Base-by-base conservation (phyloP, 2,113 vertebrate species). In the Mugil cephalus region DNA sequence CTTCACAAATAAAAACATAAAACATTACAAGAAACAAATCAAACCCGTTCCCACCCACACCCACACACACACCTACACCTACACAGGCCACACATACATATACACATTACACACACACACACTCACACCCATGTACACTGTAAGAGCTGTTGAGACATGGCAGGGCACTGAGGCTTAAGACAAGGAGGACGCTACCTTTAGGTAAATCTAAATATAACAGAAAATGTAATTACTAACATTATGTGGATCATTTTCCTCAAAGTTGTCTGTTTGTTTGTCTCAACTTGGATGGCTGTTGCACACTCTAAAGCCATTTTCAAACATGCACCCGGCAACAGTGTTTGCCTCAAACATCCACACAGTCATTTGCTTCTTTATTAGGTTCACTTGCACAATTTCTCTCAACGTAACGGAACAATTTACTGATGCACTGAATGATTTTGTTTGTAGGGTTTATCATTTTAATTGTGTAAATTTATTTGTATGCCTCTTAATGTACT, bases 191-290 rank as follows among this genome's bases (percentile, higher is more conserved):
- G n/a, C n/a, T n/a, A n/a, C n/a, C n/a, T n/a, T n/a, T n/a, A n/a
- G n/a, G 8, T 47, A 14, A 50, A 58, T 30, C 21, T 11, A 56
- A 40, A 30, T 17, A 11, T 17, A 48, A 38, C 18, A 50, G 34
- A 65, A 50, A 35, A 51, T 42, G 15, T 52, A 38, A 71, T 61
- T 61, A 46, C 38, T 42, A 52, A 53, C 58, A 36, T 54, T 46
- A 68, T 58, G 53, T 69, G 34, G 42, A 36, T 67, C 38, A 67
- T 67, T 67, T 53, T 30, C 48, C 50, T 54, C 64, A 43, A 67
- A 67, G 50, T 45, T 53, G 24, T 51, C 63, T 66, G 52, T 67
- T 67, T 67, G 64, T 67, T 67, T 67, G 64, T 67, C 64, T 67
- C 21, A 67, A 67, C 50, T 67, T 67, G 64, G 64, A 67, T 67